Base-by-base conservation (phyloP, 2,797 vertebrate genomes). In the Melanotaenia boesemani region DNA sequence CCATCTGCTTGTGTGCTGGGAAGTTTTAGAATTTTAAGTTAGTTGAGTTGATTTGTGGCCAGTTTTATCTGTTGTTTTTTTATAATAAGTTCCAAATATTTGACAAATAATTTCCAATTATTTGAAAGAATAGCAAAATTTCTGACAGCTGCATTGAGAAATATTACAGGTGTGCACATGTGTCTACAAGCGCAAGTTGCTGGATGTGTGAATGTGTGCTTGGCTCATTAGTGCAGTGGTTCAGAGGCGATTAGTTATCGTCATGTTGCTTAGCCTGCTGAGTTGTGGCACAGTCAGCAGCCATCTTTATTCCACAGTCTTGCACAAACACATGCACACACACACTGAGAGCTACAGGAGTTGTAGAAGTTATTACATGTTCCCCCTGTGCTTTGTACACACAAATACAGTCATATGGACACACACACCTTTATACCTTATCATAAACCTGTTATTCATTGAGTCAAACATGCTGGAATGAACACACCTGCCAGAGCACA, bases 211-310 rank as follows among this genome's bases (percentile, higher is more conserved):
- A 60, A 8, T 32, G 46, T 71, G 70, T 79, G 74, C 63, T 56
- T 88, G 81, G 69, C 81, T 93, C 90, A 90, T 93, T 90, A 90
- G 86, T 80, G 76, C 83, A 73, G 74, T 74, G 70, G 77, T 88
- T 89, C 81, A 77, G 76, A 88, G 75, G 78, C 44, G 67, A 90
- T 91, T 91, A 92, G 89, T 93, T 89, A 87, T 91, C 50, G 66
- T 88, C 85, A 83, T 88, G 82, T 90, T 80, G 62, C 69, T 77
- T 68, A 70, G 74, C 87, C 84, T 86, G 89, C 89, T 91, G 91
- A 85, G 88, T 77, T 85, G 88, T 86, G 82, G 83, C 88, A 82
- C 82, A 88, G 86, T 90, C 82, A 83, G 88, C 87, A 84, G 86
- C 62, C 82, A 80, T 90, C 82, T 90, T 84, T 85, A 70, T 74